Evolutionary conservation across 1,140 invertebrate species (phyloP).

Genomic region (Eumaeus atala): DNA sequence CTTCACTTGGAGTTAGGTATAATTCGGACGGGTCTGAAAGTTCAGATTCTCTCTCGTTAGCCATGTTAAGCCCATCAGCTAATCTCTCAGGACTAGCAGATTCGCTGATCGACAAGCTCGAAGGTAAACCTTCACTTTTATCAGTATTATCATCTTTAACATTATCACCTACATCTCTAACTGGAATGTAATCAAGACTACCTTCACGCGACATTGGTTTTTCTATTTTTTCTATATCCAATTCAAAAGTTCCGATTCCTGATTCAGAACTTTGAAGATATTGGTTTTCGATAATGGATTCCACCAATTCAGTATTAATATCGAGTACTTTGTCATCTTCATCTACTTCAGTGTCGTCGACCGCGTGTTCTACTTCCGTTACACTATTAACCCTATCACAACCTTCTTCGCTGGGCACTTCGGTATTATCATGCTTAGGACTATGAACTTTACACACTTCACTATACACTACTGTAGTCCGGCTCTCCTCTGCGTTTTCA

Average conservation of each 20-base stretch:
- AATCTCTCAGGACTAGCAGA: conserved; percentile 66
- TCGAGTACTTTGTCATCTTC: conserved; percentile 40
- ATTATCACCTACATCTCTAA: conserved; percentile 65
- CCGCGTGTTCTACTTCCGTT: conserved; percentile 66
- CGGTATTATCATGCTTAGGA: conserved; percentile 48
- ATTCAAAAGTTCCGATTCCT: conserved; percentile 47
- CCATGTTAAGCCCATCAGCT: conserved; percentile 49
- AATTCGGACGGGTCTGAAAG: conserved; percentile 76
- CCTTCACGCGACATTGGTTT: conserved; percentile 72
- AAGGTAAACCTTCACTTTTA: conserved; percentile 65
- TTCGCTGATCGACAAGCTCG: conserved; percentile 67
- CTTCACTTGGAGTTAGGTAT: conserved; percentile 77
- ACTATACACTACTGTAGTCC: conserved; percentile 69
- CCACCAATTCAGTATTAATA: conserved; percentile 69
- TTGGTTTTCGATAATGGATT: conserved; percentile 76
- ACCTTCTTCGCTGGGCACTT: conserved; percentile 52
- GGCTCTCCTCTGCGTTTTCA: conserved; percentile 41
- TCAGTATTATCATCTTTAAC: conserved; percentile 67
- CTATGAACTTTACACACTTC: conserved; percentile 71
- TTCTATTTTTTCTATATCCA: conserved; percentile 72
- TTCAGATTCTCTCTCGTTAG: conserved; percentile 62
- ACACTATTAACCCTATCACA: conserved; percentile 60
- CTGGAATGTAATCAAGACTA: conserved; percentile 70
- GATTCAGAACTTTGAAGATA: conserved; percentile 54
- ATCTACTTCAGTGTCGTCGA: conserved; percentile 44